phyloP scores from a whole-genome alignment of 2,113 vertebrate genomes.

The Myanophis thanlyinensis region DNA sequence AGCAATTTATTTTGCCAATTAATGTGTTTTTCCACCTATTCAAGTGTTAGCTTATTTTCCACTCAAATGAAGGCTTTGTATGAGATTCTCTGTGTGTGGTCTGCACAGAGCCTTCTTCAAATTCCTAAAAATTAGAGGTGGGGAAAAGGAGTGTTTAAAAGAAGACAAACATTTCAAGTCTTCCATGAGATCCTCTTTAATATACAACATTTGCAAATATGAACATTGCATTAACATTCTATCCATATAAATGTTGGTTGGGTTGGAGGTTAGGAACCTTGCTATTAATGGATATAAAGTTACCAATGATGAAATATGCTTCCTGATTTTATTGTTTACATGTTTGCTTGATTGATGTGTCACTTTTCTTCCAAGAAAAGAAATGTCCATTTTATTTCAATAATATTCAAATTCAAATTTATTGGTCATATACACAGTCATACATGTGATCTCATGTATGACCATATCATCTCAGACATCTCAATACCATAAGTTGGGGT shows the following conservation, averaged over 20 bases:
- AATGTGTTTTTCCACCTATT: constrained; percentile 29
- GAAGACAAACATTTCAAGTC: not conserved
- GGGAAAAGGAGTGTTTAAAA: not conserved
- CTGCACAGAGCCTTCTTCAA: not conserved
- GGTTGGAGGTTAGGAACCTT: not conserved
- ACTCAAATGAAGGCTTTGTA: not conserved
- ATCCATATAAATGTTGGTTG: not conserved
- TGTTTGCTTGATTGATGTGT: not conserved
- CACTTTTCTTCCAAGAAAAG: not conserved
- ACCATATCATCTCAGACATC: too few relatives aligned
- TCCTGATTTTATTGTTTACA: not conserved
- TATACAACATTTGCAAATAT: not conserved
- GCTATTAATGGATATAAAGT: not conserved
- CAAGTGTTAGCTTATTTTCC: constrained; percentile 14
- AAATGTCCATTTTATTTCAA: not conserved
- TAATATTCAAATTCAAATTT: too few relatives aligned
- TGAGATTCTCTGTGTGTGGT: not conserved
- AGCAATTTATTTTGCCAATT: constrained; percentile 13
- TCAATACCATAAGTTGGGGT: not conserved
- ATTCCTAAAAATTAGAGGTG: not conserved
- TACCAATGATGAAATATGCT: not conserved
- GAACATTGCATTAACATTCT: not conserved
- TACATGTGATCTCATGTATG: too few relatives aligned
- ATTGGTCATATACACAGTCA: too few relatives aligned
- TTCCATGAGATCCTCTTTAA: not conserved